These are phyloP conservation scores for Microvelia longipes DNA, from an alignment of 1,140 invertebrate genomes.

Conservation along the genomic window DNA sequence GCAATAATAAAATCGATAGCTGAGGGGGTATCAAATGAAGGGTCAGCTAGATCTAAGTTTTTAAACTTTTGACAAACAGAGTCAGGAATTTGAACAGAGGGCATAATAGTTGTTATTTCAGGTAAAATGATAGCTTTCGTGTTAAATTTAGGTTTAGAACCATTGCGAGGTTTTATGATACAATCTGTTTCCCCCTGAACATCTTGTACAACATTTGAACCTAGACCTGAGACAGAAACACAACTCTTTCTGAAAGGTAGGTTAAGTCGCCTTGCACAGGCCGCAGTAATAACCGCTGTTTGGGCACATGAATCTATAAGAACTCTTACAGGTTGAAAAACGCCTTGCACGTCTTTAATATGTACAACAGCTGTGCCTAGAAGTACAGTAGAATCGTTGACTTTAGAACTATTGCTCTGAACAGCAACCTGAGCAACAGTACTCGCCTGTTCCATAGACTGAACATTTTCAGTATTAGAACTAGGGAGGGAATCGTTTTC, in stretches of 20 bases:
- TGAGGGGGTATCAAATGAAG: not conserved
- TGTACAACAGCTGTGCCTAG: not conserved
- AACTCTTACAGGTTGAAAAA: not conserved
- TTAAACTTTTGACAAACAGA: not conserved
- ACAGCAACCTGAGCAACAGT: not conserved
- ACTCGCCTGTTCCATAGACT: not conserved
- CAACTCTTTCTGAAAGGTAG: not conserved
- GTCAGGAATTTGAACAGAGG: not conserved
- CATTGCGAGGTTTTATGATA: not conserved
- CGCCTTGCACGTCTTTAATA: not conserved
- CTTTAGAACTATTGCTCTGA: not conserved
- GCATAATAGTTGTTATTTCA: not conserved
- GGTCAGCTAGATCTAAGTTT: not conserved
- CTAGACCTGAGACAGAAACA: not conserved
- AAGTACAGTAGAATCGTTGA: not conserved
- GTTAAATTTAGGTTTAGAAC: not conserved
- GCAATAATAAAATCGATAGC: not conserved
- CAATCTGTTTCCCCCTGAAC: not conserved
- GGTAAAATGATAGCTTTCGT: not conserved
- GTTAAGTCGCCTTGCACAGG: not conserved
- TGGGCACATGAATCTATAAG: not conserved
- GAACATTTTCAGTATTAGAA: not conserved
- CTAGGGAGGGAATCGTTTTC: not conserved
- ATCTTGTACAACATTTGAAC: not conserved
- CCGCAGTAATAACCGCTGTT: not conserved